Conservation (phyloP, 2,797 vertebrate species). For the Melanotaenia nigrans region DNA sequence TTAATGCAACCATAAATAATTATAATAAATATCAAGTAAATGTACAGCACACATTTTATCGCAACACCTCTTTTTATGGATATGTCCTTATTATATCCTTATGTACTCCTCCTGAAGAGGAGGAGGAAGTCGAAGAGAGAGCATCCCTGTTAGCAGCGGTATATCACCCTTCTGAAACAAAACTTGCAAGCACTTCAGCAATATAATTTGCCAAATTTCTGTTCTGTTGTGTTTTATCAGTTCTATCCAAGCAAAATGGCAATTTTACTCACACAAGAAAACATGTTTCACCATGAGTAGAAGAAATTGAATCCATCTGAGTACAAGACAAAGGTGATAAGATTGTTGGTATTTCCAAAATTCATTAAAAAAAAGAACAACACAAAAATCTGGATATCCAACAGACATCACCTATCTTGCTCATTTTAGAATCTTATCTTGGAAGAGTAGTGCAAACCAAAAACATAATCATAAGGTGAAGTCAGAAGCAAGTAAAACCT, state of each 20-base stretch:
- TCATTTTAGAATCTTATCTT: constrained; percentile 71
- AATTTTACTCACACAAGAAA: constrained; percentile 79
- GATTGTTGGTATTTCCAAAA: constrained; percentile 74
- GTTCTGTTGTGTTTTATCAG: constrained; percentile 56
- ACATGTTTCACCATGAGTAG: constrained; percentile 79
- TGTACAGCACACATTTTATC: constrained; percentile 88
- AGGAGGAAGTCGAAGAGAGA: constrained; percentile 61
- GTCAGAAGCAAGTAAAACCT: constrained; percentile 70
- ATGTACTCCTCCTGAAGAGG: constrained; percentile 44
- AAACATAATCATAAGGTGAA: constrained; percentile 60
- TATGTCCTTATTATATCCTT: constrained; percentile 76
- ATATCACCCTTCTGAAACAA: constrained; percentile 71
- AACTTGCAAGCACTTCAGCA: constrained; percentile 67
- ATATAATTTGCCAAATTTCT: constrained; percentile 51
- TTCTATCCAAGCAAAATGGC: constrained; percentile 71
- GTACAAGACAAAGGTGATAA: constrained; percentile 78
- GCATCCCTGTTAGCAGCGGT: constrained; percentile 84
- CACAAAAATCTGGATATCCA: constrained; percentile 76
- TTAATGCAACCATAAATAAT: constrained; percentile 99
- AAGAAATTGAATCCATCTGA: constrained; percentile 75
- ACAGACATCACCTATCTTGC: constrained; percentile 71
- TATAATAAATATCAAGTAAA: constrained; percentile 99
- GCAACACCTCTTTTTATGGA: constrained; percentile 81
- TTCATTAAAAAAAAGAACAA: constrained; percentile 72
- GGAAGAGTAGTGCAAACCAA: constrained; percentile 78